phyloP scores from a whole-genome alignment of 2,888 invertebrate genomes.

The Gonocerus acuteangulatus region DNA sequence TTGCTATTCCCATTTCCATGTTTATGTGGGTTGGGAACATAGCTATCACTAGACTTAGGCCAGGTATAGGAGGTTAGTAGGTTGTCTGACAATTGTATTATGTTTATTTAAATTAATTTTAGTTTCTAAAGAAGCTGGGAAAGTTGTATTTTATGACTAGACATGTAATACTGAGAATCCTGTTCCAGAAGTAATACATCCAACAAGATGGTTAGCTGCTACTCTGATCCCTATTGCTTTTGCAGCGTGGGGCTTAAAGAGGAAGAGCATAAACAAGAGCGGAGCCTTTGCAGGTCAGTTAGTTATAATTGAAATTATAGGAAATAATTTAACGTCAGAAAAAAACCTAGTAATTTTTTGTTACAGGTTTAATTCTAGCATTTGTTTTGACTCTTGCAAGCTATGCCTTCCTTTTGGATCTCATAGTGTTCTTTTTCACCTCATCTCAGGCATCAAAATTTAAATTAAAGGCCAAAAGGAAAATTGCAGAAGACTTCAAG shows the following conservation, averaged over 20 bases:
- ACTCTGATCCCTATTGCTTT: conserved; percentile 58
- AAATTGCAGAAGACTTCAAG: conserved; percentile 68
- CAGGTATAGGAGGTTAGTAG: conserved; percentile 25
- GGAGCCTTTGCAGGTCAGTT: conserved; percentile 58
- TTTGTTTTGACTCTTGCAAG: conserved; percentile 69
- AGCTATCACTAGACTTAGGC: conserved; percentile 55
- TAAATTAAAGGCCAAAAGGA: conserved; percentile 55
- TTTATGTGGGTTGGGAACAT: conserved; percentile 67
- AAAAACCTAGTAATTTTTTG: conserved; percentile 19
- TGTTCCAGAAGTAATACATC: conserved; percentile 52
- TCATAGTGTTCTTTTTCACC: conserved; percentile 69
- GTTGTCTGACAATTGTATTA: conserved; percentile 20
- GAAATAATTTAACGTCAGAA: background rate
- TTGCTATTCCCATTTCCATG: conserved; percentile 67
- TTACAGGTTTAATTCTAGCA: conserved; percentile 60
- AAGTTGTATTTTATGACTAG: background rate
- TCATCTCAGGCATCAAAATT: conserved; percentile 77
- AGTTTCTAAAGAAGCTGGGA: background rate
- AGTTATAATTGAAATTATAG: background rate
- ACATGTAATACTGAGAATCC: no score
- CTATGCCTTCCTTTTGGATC: conserved; percentile 63
- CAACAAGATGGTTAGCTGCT: conserved; percentile 58
- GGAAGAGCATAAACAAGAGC: conserved; percentile 59
- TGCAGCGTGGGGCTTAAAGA: conserved; percentile 58
- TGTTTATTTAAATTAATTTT: background rate